Evolutionary conservation across 2,113 vertebrate species (phyloP), one percentile per base, ranked within the genome.

Genomic region (Panthera uncia): DNA sequence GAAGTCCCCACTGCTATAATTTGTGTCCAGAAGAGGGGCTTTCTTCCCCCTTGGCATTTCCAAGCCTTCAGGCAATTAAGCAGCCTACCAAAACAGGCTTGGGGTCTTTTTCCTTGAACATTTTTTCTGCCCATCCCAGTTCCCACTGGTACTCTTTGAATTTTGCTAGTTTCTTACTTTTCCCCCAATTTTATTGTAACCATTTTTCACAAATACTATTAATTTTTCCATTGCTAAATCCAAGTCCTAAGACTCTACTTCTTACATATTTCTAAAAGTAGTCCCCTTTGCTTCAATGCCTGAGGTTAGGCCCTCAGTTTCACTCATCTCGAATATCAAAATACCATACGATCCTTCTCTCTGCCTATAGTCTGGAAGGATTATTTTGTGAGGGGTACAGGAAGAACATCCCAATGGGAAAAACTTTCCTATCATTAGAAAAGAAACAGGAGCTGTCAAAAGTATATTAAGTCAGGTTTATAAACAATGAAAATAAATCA

Each of bases 181-280:
- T 29, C 73, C 82, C 33, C 52, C 76, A 74, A 23, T 69, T 55
- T 92, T 87, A 91, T 89, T 78, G 48, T 13, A 95, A 61, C 2
- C 38, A 92, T 76, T 89, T 96, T 93, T 73, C 61, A 96, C 25
- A 94, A 81, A 85, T 88, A 89, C 45, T 86, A 93, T 69, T 73
- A 83, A 86, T 65, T 93, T 95, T 95, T 81, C 76, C 61, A 92
- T 33, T 95, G n/a, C 4, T n/a, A 97, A 95, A 92, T 41, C 19
- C 81, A 93, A 93, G 48, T 50, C 41, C 38, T 86, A 95, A 89
- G 38, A 55, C 38, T 80, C 27, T 1, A 91, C 25, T 80, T 96
- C 63, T 61, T 90, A 85, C 1, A 33, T 69, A 73, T 38, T 95
- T 65, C 21, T 69, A 73, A 92, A 94, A 88, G 76, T 31, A 94